Evolutionary conservation across 2,113 vertebrate species (phyloP).

Genomic region (Otocyon megalotis): DNA sequence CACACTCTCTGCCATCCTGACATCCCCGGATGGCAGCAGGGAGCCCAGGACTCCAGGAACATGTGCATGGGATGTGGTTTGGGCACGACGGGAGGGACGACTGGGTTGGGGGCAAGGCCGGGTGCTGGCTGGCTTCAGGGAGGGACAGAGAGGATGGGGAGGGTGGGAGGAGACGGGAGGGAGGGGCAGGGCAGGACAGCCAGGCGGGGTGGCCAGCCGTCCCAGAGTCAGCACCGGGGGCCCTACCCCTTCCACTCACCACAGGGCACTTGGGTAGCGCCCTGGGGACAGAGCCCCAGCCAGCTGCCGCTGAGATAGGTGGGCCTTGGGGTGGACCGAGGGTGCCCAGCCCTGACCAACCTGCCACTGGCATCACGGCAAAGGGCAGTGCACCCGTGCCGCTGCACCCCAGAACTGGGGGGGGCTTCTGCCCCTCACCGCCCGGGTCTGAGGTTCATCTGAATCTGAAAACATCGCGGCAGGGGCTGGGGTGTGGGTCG

Average conservation of each 20-base stretch:
- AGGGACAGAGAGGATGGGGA: rapidly evolving
- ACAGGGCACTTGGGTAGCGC: neutral
- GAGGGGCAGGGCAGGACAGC: neutral
- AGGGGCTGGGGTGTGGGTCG: neutral
- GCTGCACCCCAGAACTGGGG: neutral
- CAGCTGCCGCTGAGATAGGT: neutral
- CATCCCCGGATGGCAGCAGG: neutral
- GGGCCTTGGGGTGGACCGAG: rapidly evolving
- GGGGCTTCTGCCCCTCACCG: rapidly evolving
- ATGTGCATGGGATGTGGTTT: neutral
- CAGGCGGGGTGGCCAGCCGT: neutral
- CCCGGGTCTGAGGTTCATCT: rapidly evolving
- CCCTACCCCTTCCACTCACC: neutral
- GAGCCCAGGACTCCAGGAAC: neutral
- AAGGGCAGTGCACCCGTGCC: neutral
- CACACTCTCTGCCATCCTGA: neutral
- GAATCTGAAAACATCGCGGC: rapidly evolving
- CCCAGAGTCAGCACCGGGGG: neutral
- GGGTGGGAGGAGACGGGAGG: neutral
- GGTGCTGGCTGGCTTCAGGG: neutral
- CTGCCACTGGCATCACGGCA: neutral
- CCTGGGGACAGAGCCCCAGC: neutral
- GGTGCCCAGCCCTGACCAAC: neutral
- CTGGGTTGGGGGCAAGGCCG: neutral
- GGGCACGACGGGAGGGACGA: rapidly evolving